Evolutionary conservation across 53 echinoderm and acorn worm genomes (phyloP).

Genomic region (Hippasteria phrygiana): DNA sequence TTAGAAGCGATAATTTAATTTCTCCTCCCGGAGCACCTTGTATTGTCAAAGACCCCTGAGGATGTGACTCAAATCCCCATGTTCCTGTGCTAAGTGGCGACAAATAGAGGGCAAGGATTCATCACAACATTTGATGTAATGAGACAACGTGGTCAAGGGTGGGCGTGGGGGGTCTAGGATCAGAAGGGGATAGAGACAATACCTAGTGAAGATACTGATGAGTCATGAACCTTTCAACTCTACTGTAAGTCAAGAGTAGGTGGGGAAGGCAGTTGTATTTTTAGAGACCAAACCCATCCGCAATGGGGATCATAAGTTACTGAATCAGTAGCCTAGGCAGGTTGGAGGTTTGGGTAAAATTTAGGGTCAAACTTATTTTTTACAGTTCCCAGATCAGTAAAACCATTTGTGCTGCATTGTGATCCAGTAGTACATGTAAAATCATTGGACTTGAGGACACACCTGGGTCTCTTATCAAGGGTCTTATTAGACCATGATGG

Average conservation of each 20-base stretch:
- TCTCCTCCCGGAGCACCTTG: background rate
- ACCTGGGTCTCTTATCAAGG: slow-evolving; percentile 15
- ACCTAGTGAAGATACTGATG: background rate
- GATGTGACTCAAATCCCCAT: slow-evolving; percentile 20
- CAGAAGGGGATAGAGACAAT: background rate
- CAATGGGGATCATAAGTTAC: background rate
- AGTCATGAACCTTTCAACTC: background rate
- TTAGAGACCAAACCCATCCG: background rate
- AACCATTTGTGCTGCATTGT: too few relatives aligned
- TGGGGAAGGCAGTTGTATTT: background rate
- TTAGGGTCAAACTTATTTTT: too few relatives aligned
- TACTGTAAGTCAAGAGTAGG: background rate
- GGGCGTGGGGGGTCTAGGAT: too few relatives aligned
- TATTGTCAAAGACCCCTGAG: background rate
- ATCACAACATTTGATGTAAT: background rate
- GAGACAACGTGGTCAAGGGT: background rate
- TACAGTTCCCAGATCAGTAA: too few relatives aligned
- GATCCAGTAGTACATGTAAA: too few relatives aligned
- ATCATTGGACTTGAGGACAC: slow-evolving; percentile 13
- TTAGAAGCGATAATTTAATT: background rate
- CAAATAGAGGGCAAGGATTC: background rate
- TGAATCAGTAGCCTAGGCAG: background rate
- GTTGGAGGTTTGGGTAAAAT: too few relatives aligned
- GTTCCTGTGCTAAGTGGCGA: background rate
- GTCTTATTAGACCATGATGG: slow-evolving; percentile 47